These are phyloP conservation scores for Tenthredo mesomela DNA, from an alignment of 2,888 invertebrate genomes.

Conservation along the genomic window DNA sequence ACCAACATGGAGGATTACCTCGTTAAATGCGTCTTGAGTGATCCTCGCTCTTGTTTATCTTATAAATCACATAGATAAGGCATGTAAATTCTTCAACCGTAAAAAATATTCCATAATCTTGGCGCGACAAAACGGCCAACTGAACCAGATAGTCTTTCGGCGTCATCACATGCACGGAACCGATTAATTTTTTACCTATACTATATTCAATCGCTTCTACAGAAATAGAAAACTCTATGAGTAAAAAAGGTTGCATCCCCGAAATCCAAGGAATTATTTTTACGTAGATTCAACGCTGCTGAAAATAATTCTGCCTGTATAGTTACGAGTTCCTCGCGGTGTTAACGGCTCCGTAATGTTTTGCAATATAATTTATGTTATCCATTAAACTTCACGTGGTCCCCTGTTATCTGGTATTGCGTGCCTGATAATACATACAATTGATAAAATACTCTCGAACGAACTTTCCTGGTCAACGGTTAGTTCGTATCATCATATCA, in stretches of 20 bases:
- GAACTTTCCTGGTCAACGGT: neutral
- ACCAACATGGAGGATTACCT: conserved; percentile 66
- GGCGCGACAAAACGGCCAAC: conserved; percentile 48
- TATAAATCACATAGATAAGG: conserved; percentile 75
- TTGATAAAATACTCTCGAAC: neutral
- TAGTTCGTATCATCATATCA: neutral
- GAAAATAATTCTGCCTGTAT: neutral
- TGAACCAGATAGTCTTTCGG: conserved; percentile 16
- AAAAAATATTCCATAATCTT: conserved; percentile 73
- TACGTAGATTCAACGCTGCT: neutral
- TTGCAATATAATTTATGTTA: neutral
- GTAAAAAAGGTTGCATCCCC: neutral
- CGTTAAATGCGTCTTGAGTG: conserved; percentile 69
- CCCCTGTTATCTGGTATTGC: conserved; percentile 8
- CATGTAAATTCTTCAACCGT: conserved; percentile 57
- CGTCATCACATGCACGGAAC: neutral
- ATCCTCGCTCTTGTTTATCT: conserved; percentile 73
- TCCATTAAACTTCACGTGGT: conserved; percentile 3
- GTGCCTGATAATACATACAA: neutral
- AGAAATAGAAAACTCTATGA: neutral
- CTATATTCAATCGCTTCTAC: neutral
- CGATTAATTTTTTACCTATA: neutral
- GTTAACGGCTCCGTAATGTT: neutral
- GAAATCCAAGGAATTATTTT: neutral
- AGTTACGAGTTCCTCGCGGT: neutral